Evolutionary conservation across 2,888 invertebrate genomes (phyloP).

Genomic region (Achlya flavicornis): DNA sequence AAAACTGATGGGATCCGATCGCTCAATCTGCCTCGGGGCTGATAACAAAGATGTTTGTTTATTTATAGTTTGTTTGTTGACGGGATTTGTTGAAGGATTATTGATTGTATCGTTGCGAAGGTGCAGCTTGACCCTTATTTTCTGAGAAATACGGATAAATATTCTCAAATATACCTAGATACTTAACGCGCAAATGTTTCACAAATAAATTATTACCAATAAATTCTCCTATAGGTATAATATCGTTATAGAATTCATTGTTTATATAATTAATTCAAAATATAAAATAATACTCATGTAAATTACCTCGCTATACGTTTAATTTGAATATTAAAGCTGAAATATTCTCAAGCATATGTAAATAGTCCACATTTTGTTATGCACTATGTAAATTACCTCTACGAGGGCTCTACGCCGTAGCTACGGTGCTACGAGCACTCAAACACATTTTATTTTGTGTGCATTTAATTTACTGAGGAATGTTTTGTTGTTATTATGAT

Average conservation of each 20-base stretch:
- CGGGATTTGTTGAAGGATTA: too few species aligned
- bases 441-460: not conserved
- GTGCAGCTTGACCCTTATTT: too few species aligned
- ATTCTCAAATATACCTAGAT: too few species aligned
- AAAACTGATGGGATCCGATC: too few species aligned
- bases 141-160: too few species aligned
- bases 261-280: not conserved
- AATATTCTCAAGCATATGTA: not conserved
- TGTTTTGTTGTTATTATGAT: not conserved
- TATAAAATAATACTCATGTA: not conserved
- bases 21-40: too few species aligned
- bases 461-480: not conserved
- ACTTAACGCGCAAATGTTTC: not conserved
- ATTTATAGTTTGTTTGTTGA: too few species aligned
- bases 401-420: conserved; percentile 26
- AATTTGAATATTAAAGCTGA: conserved; percentile 9
- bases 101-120: too few species aligned
- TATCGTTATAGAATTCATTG: too few species aligned
- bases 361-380: conserved; percentile 7
- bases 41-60: too few species aligned
- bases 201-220: not conserved
- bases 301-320: not conserved
- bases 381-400: conserved; percentile 27
- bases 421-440: conserved; percentile 14
- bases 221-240: not conserved